These are phyloP conservation scores for Crioceris asparagi DNA, from an alignment of 2,888 invertebrate genomes.

Conservation along the genomic window DNA sequence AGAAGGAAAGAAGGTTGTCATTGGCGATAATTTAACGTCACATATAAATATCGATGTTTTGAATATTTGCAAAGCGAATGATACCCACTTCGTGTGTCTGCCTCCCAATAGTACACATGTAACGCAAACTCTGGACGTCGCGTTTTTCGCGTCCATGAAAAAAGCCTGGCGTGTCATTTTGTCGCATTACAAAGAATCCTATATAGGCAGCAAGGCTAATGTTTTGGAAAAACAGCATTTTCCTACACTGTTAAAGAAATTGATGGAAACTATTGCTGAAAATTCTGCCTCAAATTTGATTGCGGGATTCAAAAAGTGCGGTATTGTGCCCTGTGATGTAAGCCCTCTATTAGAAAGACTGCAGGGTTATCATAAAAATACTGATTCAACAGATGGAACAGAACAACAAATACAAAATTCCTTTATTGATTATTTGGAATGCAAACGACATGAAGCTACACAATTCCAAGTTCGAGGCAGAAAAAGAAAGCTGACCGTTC, in stretches of 20 bases:
- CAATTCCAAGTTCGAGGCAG: not conserved
- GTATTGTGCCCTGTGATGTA: constrained; percentile 3
- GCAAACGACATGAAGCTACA: constrained; percentile 1
- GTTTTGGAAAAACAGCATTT: constrained; percentile 7
- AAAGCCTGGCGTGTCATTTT: constrained; percentile 19
- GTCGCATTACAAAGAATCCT: constrained; percentile 7
- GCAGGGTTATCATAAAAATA: not conserved
- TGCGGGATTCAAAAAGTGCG: constrained; percentile 2
- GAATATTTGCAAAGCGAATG: constrained; percentile 25
- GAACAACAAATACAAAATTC: constrained; percentile 1
- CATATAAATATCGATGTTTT: constrained; percentile 20
- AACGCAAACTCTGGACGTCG: constrained; percentile 27
- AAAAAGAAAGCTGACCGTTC: constrained; percentile 1
- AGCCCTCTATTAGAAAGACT: not conserved
- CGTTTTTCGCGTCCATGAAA: constrained; percentile 24
- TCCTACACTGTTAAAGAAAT: not conserved
- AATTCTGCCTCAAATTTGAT: not conserved
- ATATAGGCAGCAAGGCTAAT: not conserved
- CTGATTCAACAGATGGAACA: not conserved
- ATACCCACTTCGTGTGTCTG: constrained; percentile 26
- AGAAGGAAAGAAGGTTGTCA: constrained; percentile 22
- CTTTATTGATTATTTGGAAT: not conserved
- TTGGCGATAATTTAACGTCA: constrained; percentile 26
- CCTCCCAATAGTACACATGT: constrained; percentile 27
- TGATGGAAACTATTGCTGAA: not conserved